phyloP scores from a whole-genome alignment of 2,888 invertebrate genomes.

The Drosophila austrosaltans region DNA sequence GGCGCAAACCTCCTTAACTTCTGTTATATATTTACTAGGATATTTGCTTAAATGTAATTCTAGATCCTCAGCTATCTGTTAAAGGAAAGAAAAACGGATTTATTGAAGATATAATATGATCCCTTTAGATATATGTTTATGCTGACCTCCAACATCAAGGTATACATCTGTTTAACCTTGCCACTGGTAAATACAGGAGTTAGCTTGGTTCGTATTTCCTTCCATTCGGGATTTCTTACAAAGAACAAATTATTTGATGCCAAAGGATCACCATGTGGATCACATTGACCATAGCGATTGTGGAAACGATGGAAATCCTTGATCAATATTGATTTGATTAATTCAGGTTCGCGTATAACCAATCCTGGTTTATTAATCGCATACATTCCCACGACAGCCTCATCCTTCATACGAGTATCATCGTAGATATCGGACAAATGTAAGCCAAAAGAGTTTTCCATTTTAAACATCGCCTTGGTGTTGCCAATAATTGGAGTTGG shows the following conservation, averaged over 20 bases:
- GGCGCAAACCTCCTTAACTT: constrained; percentile 77
- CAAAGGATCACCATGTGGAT: constrained; percentile 81
- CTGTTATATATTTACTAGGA: constrained; percentile 53
- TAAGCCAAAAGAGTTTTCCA: constrained; percentile 75
- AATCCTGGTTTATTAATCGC: constrained; percentile 83
- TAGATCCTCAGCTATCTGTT: constrained; percentile 72
- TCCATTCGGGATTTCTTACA: constrained; percentile 83
- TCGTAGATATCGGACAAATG: constrained; percentile 82
- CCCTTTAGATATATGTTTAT: too few relatives aligned
- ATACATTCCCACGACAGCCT: constrained; percentile 82
- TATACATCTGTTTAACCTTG: constrained; percentile 83
- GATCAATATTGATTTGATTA: constrained; percentile 83
- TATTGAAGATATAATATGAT: not conserved
- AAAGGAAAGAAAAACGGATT: not conserved
- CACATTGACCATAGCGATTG: constrained; percentile 71
- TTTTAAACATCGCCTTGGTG: constrained; percentile 75
- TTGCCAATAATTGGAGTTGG: constrained; percentile 84
- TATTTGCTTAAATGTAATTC: constrained; percentile 59
- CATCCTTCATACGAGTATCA: constrained; percentile 64
- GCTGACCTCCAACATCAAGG: constrained; percentile 77
- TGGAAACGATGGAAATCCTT: constrained; percentile 84
- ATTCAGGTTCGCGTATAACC: constrained; percentile 83
- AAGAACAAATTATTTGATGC: constrained; percentile 83
- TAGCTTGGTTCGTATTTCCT: constrained; percentile 82
- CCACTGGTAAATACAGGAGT: constrained; percentile 84